These are phyloP conservation scores for Apoda limacodes DNA, from an alignment of 2,888 invertebrate species.

Conservation along the genomic window DNA sequence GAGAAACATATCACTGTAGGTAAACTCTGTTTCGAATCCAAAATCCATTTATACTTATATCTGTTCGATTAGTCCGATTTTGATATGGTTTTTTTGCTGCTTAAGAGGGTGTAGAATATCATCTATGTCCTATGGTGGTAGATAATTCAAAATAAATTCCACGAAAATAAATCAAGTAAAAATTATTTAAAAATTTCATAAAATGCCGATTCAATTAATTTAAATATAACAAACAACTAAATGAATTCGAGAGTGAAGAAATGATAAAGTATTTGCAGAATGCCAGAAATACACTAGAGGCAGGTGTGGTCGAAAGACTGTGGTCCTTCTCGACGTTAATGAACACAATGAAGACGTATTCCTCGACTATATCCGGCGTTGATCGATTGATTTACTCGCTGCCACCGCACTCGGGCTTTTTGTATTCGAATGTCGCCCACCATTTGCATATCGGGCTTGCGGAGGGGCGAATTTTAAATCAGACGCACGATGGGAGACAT, in stretches of 20 bases:
- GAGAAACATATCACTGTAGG: too few species aligned
- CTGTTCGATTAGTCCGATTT: too few species aligned
- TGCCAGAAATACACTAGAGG: constrained; percentile 44
- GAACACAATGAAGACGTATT: constrained; percentile 70
- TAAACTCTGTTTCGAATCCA: too few species aligned
- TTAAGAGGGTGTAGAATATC: too few species aligned
- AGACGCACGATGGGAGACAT: constrained; percentile 27
- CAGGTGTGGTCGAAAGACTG: constrained; percentile 48
- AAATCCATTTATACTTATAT: too few species aligned
- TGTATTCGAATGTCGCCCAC: constrained; percentile 64
- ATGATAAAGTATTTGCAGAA: constrained; percentile 47
- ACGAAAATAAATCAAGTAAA: too few species aligned
- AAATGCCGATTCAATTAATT: too few species aligned
- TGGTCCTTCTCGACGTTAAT: constrained; percentile 51
- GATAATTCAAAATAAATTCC: too few species aligned
- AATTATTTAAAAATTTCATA: too few species aligned
- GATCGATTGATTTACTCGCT: constrained; percentile 70
- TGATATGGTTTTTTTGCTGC: too few species aligned
- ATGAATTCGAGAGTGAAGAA: constrained; percentile 39
- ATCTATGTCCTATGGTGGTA: too few species aligned
- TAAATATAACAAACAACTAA: constrained; percentile 5
- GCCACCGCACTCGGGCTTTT: constrained; percentile 67
- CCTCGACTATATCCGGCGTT: constrained; percentile 63
- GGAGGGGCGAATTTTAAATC: constrained; percentile 59
- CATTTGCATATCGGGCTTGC: constrained; percentile 62